Conservation (phyloP, 1,140 invertebrate genomes). For the Doryteuthis pealeii region DNA sequence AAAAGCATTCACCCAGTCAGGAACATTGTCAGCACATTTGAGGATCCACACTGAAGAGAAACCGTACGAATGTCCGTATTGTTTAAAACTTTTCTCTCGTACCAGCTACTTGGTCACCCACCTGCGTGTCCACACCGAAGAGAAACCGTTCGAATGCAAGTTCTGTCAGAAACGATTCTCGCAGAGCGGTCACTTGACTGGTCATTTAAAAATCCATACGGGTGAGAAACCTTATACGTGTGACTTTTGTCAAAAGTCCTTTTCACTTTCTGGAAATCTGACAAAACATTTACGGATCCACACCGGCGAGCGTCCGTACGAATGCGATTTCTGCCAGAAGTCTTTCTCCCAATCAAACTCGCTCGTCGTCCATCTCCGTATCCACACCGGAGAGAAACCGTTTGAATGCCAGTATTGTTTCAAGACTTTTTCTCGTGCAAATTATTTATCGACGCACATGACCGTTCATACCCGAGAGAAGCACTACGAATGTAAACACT, state of each 20-base stretch:
- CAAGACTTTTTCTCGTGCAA: conserved; percentile 15
- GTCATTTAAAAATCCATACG: conserved; percentile 56
- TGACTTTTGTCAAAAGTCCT: conserved; percentile 52
- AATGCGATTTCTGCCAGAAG: conserved; percentile 56
- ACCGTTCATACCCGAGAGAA: conserved; percentile 53
- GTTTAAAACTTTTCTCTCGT: conserved; percentile 20
- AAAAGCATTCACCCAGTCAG: conserved; percentile 19
- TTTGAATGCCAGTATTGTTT: conserved; percentile 20
- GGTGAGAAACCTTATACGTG: conserved; percentile 57
- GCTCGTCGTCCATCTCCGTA: conserved; percentile 48
- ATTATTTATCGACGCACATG: conserved; percentile 38
- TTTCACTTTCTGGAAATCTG: conserved; percentile 37
- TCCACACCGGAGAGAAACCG: conserved; percentile 43
- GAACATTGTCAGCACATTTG: conserved; percentile 15
- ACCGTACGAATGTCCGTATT: conserved; percentile 60
- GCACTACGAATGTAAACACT: conserved; percentile 54
- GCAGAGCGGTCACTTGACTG: conserved; percentile 34
- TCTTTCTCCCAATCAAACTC: conserved; percentile 31
- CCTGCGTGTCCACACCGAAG: conserved; percentile 63
- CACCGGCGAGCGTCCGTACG: conserved; percentile 50
- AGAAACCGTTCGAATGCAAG: conserved; percentile 28
- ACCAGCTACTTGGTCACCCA: conserved; percentile 15
- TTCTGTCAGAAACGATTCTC: conserved; percentile 25
- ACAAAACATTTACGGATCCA: conserved; percentile 55
- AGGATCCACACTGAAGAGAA: conserved; percentile 60